A percentile compares a stretch with the other conserved stretches of the same genome.
phyloP scores from a whole-genome alignment of 2,113 vertebrate genomes.

The Talpa occidentalis region DNA sequence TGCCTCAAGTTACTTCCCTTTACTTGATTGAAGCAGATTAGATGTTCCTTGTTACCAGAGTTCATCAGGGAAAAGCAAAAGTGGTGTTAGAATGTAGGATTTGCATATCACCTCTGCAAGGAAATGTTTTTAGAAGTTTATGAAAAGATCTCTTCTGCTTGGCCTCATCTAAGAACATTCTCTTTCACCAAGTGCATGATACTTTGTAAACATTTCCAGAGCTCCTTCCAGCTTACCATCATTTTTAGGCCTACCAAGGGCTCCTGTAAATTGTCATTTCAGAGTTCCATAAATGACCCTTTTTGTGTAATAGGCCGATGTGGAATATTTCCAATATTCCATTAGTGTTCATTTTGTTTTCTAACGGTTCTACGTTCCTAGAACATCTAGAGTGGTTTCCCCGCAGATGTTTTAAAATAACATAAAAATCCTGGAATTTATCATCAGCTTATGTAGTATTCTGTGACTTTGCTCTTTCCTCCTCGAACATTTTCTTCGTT shows the following conservation, averaged over 20 bases:
- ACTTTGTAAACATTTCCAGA: neutral
- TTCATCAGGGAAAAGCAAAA: neutral
- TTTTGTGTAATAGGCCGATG: neutral
- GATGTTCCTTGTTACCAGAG: constrained; percentile 12
- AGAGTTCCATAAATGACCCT: neutral
- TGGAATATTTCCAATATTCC: neutral
- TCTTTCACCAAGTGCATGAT: neutral
- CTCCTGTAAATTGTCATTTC: neutral
- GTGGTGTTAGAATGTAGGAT: neutral
- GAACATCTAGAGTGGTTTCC: constrained; percentile 37
- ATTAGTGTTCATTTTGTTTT: neutral
- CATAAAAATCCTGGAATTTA: neutral
- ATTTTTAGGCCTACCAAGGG: neutral
- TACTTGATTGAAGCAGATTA: neutral
- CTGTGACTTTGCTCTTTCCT: neutral
- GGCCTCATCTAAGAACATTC: neutral
- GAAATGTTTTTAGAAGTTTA: neutral
- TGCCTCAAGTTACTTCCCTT: neutral
- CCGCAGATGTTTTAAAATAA: constrained; percentile 47
- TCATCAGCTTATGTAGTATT: neutral
- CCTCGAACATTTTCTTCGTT: neutral
- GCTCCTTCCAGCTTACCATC: neutral
- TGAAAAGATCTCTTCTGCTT: neutral
- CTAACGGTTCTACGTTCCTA: neutral
- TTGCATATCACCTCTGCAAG: neutral